Evolutionary conservation across 92 coral and sea anemone species (phyloP).

Genomic region (Plumapathes pennacea): DNA sequence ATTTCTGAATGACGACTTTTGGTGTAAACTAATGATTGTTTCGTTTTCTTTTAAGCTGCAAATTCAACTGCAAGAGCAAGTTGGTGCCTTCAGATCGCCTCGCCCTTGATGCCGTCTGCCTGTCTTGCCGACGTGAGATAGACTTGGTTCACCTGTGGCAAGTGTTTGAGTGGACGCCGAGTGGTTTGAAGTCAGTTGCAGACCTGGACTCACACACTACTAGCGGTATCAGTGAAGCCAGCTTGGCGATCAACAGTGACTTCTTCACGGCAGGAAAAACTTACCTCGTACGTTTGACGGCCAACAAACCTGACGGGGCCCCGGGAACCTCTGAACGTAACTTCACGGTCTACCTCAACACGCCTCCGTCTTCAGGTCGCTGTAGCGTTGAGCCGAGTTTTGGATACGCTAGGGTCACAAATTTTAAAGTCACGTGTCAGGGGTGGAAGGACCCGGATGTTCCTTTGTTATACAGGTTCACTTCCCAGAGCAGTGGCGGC

Average conservation of each 20-base stretch:
- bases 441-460: conserved; percentile 72
- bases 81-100: conserved; percentile 12
- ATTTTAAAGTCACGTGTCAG: conserved; percentile 48
- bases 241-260: conserved; percentile 15
- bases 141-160: conserved; percentile 17
- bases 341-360: conserved; percentile 37
- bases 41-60: too few relatives aligned
- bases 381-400: conserved; percentile 47
- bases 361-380: conserved; percentile 56
- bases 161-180: conserved; percentile 6
- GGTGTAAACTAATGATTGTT: too few relatives aligned
- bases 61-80: conserved; percentile 3
- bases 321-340: conserved; percentile 34
- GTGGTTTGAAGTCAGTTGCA: conserved; percentile 2
- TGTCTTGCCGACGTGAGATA: too few relatives aligned
- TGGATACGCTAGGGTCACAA: conserved; percentile 60
- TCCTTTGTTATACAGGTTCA: conserved; percentile 61
- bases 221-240: conserved; percentile 8
- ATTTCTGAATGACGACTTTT: too few relatives aligned
- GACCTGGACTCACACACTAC: conserved; percentile 23
- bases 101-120: conserved; percentile 17
- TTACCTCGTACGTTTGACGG: conserved; percentile 8
- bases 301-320: conserved; percentile 39
- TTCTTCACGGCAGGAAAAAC: conserved; percentile 7
- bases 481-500: conserved; percentile 34